Evolutionary conservation across 2,888 invertebrate species (phyloP), one percentile per base, ranked within the genome.

Genomic region (Nomada ferruginata): DNA sequence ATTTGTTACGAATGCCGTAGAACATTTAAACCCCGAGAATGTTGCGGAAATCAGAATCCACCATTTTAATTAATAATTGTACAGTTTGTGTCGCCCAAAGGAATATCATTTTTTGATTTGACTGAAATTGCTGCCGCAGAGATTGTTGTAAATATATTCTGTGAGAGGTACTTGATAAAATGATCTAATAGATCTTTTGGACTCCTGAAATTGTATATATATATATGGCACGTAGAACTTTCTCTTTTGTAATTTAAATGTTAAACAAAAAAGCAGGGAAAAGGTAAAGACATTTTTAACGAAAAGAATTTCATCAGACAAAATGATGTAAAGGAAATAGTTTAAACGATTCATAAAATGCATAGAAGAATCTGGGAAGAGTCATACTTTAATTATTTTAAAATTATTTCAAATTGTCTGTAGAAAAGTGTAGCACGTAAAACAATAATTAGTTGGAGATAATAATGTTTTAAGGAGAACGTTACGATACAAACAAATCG

Each of bases 231-330:
- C 66, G 82, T 89, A 75, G 80, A 79, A 55, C 65, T 86, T 84
- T 81, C 82, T 88, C 85, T 85, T 85, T 85, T 86, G 80, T 82
- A 87, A 76, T 76, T 76, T 68, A 80, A 79, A 10, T 50, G 61
- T 50, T 59, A 47, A 29, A 65, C 7, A 42, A 59, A 81, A 66
- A 36, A 36, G 36, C 36, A 36, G 36, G 36, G 36, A 79, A 55
- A 69, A 42, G 42, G 26, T 44, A 82, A 85, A 85, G 74, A 68
- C 23, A 60, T 81, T 81, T 79, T 72, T 81, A 74, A 64, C 26
- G n/a, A 53, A 18, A n/a, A 7, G 26, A 55, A 36, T 73, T 57
- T 63, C n/a, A 52, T 63, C 23, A n/a, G 36, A 47, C 47, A 23
- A 59, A 36, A 61, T 53, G 50, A 4, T 72, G 61, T 72, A 18